Base-by-base conservation (phyloP, 2,113 vertebrate species). In the Picathartes gymnocephalus region DNA sequence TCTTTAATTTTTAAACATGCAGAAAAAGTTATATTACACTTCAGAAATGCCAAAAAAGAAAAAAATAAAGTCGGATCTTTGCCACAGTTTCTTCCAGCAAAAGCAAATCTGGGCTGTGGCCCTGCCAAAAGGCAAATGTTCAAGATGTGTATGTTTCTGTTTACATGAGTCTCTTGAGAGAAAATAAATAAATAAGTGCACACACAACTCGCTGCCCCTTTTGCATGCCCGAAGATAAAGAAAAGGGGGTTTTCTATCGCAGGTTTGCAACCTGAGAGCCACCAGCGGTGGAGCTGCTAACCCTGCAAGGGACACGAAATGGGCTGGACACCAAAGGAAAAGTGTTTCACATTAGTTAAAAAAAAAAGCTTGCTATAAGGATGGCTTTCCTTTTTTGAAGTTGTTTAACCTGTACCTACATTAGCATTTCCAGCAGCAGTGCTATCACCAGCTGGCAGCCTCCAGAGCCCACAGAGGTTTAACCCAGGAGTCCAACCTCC, bases 191-290 rank as follows among this genome's bases (percentile, higher is more conserved):
- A 76, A 11, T 16, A 47, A 30, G 21, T 24, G 28, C 6, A 39
- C 9, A 17, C 56, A 61, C 31, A 53, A 10, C 12, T 12, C 68
- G 13, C 6, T 23, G 30, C 4, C 6, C 5, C 24, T 50, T 37
- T n/a, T 16, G 14, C 0, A 0, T 13, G 50, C 60, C 45, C 9
- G 14, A 30, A 74, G 53, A 88, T 47, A 94, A 91, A 94, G 54
- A 33, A 83, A 83, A 83, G 8, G 0, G 6, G 6, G 48, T 44
- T 90, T 94, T 85, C 79, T 88, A 79, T 39, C 37, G 5, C 93
- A 91, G 74, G 74, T 94, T 42, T 62, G 93, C 70, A 91, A 80
- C 78, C n/a, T 47, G 73, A 92, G 73, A 91, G 71, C 13, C 90
- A 87, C 33, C 14, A 15, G 33, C 0, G 0, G 25, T 2, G 65